Conservation (phyloP, 2,888 invertebrate genomes). For the Atethmia centrago region DNA sequence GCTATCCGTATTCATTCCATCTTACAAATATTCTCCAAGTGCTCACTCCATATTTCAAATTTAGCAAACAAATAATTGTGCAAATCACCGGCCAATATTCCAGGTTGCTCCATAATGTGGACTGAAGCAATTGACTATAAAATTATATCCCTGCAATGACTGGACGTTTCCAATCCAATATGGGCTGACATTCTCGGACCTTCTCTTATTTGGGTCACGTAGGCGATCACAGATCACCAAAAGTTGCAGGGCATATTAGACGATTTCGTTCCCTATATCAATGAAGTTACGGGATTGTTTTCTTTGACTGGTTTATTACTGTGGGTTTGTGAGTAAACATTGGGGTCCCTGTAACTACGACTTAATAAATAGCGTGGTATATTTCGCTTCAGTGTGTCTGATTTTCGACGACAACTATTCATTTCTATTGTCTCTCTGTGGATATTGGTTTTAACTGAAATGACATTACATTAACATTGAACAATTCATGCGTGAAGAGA, state of each 20-base stretch:
- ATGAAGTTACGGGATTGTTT: conserved; percentile 26
- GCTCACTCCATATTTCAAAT: conserved; percentile 9
- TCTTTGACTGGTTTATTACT: conserved; percentile 6
- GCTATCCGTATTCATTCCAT: neutral
- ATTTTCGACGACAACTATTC: conserved; percentile 31
- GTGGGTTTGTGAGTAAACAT: conserved; percentile 38
- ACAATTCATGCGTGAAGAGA: conserved; percentile 17
- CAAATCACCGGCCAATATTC: conserved; percentile 36
- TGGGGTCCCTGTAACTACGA: conserved; percentile 21
- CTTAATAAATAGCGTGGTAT: conserved; percentile 43
- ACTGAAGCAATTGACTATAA: conserved; percentile 57
- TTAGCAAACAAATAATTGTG: conserved; percentile 44
- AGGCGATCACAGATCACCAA: conserved; percentile 22
- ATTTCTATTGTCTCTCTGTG: neutral
- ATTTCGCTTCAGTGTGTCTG: conserved; percentile 31
- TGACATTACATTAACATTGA: conserved; percentile 15
- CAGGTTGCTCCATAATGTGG: conserved; percentile 35
- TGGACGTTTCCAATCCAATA: conserved; percentile 62
- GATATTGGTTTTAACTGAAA: conserved; percentile 27
- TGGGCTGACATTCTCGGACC: conserved; percentile 51
- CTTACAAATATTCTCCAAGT: neutral
- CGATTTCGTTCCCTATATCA: conserved; percentile 35
- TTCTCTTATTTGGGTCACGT: conserved; percentile 65
- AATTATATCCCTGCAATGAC: conserved; percentile 63
- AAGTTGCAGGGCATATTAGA: conserved; percentile 26